Evolutionary conservation across 2,113 vertebrate species (phyloP).

Genomic region (Myotis yumanensis): DNA sequence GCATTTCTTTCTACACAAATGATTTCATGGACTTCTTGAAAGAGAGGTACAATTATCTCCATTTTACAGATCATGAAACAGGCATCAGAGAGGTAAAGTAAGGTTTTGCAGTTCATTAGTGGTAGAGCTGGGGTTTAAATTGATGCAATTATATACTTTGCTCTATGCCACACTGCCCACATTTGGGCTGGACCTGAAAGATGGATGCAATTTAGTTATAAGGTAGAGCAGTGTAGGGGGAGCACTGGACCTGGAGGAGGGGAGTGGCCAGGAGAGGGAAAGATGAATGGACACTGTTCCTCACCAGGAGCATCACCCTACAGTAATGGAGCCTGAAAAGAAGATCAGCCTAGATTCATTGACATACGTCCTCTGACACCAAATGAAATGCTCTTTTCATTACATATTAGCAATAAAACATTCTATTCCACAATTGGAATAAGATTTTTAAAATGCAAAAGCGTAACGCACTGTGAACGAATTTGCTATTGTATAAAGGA

Average conservation of each 20-base stretch:
- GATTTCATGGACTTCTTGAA: conserved; percentile 36
- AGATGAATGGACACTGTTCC: neutral
- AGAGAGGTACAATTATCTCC: neutral
- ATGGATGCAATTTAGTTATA: neutral
- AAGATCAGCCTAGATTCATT: neutral
- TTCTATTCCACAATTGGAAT: conserved; percentile 22
- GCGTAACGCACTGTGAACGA: neutral
- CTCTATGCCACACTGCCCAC: neutral
- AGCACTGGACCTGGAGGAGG: neutral
- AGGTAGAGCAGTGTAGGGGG: neutral
- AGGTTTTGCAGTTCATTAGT: conserved; percentile 3
- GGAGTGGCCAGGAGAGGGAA: neutral
- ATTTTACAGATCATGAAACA: conserved; percentile 29
- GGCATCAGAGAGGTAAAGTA: neutral
- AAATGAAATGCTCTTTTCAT: conserved; percentile 28
- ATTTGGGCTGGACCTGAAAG: neutral
- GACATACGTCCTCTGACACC: neutral
- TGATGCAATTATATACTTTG: neutral
- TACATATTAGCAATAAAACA: conserved; percentile 27
- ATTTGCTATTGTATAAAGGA: conserved; percentile 1
- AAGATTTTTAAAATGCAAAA: conserved; percentile 54
- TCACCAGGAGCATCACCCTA: neutral
- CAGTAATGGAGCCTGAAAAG: neutral
- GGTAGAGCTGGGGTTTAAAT: neutral
- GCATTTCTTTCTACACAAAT: conserved; percentile 24